A percentile compares a stretch with the other conserved stretches of the same genome.
Conservation (phyloP, 2,113 vertebrate genomes). For the Ondatra zibethicus region DNA sequence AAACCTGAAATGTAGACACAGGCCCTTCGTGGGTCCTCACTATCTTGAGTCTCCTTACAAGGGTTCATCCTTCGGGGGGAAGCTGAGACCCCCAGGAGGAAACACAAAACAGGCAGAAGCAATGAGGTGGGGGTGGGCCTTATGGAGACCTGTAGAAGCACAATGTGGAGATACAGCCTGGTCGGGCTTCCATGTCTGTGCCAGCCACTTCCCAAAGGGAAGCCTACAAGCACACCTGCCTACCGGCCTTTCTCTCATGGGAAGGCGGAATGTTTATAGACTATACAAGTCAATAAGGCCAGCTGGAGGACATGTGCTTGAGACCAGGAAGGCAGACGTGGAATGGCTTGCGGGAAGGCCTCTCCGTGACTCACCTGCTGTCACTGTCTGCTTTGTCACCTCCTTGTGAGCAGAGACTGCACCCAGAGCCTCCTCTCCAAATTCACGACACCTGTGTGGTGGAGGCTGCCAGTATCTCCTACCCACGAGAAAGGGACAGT, state of each 20-base stretch:
- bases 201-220: background rate
- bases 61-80: background rate
- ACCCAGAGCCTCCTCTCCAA: background rate
- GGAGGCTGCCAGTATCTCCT: background rate
- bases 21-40: background rate
- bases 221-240: too few relatives aligned
- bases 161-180: background rate
- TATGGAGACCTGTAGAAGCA: accelerated
- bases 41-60: background rate
- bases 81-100: background rate
- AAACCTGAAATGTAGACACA: background rate
- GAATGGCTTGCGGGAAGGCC: accelerated
- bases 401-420: accelerated
- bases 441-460: accelerated
- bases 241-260: background rate
- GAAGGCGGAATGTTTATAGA: background rate
- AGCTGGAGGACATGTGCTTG: background rate
- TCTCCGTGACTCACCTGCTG: background rate
- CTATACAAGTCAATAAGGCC: background rate
- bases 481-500: background rate
- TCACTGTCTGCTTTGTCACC: background rate
- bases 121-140: too few relatives aligned
- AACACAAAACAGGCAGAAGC: background rate
- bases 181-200: accelerated
- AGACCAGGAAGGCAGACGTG: too few relatives aligned